Conservation (phyloP, 2,113 vertebrate genomes). For the Setophaga coronata region DNA sequence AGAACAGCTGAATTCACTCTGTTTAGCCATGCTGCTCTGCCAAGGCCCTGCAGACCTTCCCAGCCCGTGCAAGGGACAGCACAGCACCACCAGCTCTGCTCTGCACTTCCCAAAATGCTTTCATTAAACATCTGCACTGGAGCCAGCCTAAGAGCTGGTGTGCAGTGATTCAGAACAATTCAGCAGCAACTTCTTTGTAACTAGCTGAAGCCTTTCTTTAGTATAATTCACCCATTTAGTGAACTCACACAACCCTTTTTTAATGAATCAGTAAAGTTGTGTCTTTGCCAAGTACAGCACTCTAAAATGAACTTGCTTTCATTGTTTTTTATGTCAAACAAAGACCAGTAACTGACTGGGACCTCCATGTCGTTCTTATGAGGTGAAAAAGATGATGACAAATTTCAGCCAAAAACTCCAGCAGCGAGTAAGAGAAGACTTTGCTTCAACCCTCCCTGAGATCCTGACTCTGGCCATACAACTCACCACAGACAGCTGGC, state of each 20-base stretch:
- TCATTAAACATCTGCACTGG: not conserved
- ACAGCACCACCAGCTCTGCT: not conserved
- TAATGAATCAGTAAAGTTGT: not conserved
- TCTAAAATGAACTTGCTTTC: not conserved
- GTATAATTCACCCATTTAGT: not conserved
- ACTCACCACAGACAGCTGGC: slow-evolving; percentile 91
- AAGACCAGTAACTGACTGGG: not conserved
- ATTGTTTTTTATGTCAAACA: not conserved
- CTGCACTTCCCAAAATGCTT: not conserved
- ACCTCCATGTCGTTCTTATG: rapidly evolving
- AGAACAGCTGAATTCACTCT: not conserved
- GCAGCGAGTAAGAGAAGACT: not conserved
- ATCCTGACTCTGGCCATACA: not conserved
- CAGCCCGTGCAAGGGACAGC: not conserved
- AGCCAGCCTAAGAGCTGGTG: not conserved
- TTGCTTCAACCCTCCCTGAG: not conserved
- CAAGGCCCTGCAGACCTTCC: not conserved
- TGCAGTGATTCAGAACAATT: not conserved
- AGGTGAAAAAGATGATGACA: not conserved
- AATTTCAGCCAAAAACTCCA: not conserved
- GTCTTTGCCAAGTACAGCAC: not conserved
- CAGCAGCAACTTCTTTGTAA: not conserved
- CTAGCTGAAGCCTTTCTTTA: not conserved
- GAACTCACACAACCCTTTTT: not conserved
- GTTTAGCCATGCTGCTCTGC: rapidly evolving